Evolutionary conservation across 2,888 invertebrate species (phyloP).

Genomic region (Phyllotreta striolata): DNA sequence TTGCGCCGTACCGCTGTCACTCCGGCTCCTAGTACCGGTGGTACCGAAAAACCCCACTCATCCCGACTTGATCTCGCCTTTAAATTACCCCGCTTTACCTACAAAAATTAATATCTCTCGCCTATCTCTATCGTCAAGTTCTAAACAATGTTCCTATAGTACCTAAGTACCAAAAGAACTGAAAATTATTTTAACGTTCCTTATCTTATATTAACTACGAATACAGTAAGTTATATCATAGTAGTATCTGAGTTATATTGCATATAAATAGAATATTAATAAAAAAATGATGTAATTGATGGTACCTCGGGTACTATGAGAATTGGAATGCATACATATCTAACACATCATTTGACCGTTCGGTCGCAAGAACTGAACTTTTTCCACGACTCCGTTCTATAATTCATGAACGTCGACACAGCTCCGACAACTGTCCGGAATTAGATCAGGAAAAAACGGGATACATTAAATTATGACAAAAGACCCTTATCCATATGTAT

Average conservation of each 20-base stretch:
- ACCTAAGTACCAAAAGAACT: too few relatives aligned
- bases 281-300: too few relatives aligned
- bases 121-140: background rate
- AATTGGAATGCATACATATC: conserved; percentile 27
- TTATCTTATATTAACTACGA: too few relatives aligned
- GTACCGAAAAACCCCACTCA: background rate
- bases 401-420: conserved; percentile 35
- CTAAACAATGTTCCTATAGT: too few relatives aligned
- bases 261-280: too few relatives aligned
- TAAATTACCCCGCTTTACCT: background rate
- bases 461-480: conserved; percentile 35
- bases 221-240: too few relatives aligned
- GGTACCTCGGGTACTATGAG: conserved; percentile 14
- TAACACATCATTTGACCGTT: conserved; percentile 33
- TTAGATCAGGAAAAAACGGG: conserved; percentile 35
- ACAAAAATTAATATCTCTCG: background rate
- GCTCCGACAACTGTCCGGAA: conserved; percentile 33
- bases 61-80: background rate
- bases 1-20: conserved; percentile 3
- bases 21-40: conserved; percentile 4
- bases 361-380: conserved; percentile 24
- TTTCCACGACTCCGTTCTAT: conserved; percentile 24
- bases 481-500: conserved; percentile 39
- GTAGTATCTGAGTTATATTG: too few relatives aligned
- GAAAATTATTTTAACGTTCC: too few relatives aligned